Conservation (phyloP, 92 coral and sea anemone genomes). For the Zoanthus gigantus region DNA sequence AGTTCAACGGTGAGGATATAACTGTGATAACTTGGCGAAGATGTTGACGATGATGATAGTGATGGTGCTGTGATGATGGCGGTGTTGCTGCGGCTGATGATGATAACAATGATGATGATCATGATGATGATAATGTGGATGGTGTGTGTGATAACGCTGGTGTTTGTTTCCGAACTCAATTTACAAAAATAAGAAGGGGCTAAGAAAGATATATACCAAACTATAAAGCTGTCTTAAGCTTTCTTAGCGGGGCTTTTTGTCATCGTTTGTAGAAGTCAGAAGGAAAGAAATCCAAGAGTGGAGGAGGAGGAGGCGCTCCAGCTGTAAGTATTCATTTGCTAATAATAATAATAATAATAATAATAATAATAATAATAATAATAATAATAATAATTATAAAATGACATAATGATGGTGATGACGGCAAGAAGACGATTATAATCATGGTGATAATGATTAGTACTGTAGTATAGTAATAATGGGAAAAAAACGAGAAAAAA, state of each 20-base stretch:
- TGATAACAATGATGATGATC: neutral
- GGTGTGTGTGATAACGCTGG: neutral
- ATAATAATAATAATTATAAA: neutral
- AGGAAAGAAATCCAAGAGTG: constrained; percentile 22
- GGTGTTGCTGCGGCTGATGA: neutral
- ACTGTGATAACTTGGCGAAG: neutral
- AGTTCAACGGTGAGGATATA: neutral
- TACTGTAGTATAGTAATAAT: too few species aligned
- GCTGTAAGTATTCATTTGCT: constrained; percentile 11
- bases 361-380: neutral
- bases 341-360: neutral
- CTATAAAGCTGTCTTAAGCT: neutral
- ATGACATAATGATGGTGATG: too few species aligned
- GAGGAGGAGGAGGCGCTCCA: constrained; percentile 28
- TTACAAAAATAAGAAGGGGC: too few species aligned
- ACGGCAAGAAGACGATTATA: too few species aligned
- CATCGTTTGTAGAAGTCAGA: neutral
- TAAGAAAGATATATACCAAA: neutral
- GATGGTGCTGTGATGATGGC: neutral
- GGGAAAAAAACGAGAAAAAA: too few species aligned
- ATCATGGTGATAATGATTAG: too few species aligned
- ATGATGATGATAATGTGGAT: neutral
- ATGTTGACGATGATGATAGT: neutral
- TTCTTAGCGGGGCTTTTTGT: neutral
- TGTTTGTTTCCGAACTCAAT: too few species aligned